Percentiles rank a stretch among this genome's conserved stretches.
Evolutionary conservation across 1,140 invertebrate genomes (phyloP).

Genomic region (Brachionus asplanchnoidis): DNA sequence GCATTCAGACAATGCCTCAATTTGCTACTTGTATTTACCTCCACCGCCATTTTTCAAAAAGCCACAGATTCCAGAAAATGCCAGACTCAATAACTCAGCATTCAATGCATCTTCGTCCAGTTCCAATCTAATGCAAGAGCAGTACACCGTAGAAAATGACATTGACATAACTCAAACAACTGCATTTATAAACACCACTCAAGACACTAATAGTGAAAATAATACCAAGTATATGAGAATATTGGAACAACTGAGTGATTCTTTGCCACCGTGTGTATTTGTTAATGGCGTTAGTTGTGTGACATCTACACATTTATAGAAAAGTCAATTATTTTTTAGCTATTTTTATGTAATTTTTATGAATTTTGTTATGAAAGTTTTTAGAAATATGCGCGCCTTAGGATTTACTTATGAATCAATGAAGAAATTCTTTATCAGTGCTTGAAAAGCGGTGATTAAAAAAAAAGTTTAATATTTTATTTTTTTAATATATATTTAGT

Average conservation of each 20-base stretch:
- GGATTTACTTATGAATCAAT: not conserved
- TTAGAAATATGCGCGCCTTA: not conserved
- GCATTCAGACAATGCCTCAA: constrained; percentile 16
- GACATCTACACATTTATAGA: constrained; percentile 39
- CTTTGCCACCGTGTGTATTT: constrained; percentile 32
- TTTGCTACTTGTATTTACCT: constrained; percentile 34
- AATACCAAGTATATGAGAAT: constrained; percentile 1
- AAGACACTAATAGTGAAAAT: constrained; percentile 22
- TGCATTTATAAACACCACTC: constrained; percentile 23
- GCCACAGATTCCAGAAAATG: not conserved
- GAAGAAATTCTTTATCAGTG: not conserved
- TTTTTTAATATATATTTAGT: not conserved
- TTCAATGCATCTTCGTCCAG: not conserved
- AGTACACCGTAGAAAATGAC: not conserved
- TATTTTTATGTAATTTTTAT: not conserved
- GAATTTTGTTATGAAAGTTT: constrained; percentile 4
- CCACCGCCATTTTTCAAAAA: constrained; percentile 14
- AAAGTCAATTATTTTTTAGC: not conserved
- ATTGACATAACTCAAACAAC: not conserved
- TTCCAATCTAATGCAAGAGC: constrained; percentile 26
- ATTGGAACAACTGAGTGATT: not conserved
- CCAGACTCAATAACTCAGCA: not conserved
- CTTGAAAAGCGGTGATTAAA: not conserved
- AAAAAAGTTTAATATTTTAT: not conserved
- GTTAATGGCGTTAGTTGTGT: constrained; percentile 40